Evolutionary conservation across 2,113 vertebrate genomes (phyloP).

Genomic region (Okapia johnstoni): DNA sequence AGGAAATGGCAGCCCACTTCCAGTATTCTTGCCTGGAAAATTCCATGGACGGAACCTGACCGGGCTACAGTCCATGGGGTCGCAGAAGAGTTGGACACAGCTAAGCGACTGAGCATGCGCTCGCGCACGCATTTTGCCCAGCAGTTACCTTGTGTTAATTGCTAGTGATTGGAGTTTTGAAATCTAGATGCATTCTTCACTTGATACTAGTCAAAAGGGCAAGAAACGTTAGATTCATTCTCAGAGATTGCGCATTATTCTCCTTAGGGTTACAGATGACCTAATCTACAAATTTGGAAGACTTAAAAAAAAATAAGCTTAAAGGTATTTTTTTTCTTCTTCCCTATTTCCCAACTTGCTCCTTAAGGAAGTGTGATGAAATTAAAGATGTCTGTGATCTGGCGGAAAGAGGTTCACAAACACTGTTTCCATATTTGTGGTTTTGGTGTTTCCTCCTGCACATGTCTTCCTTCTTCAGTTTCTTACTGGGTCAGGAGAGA

Average conservation of each 20-base stretch:
- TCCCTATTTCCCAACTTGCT: background rate
- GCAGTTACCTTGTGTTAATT: background rate
- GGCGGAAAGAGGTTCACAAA: slow-evolving; percentile 9
- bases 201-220: background rate
- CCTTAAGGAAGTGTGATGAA: background rate
- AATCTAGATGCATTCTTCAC: background rate
- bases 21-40: background rate
- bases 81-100: background rate
- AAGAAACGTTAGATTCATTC: background rate
- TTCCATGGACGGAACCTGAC: background rate
- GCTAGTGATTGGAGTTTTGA: slow-evolving; percentile 1
- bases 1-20: background rate
- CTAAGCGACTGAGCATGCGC: background rate
- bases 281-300: background rate
- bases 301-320: background rate
- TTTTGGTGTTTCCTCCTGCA: slow-evolving; percentile 23
- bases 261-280: background rate
- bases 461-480: background rate
- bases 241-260: background rate
- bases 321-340: background rate
- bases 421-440: background rate
- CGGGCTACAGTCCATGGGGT: background rate
- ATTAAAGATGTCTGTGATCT: slow-evolving; percentile 29
- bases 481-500: background rate
- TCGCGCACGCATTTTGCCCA: background rate